Base-by-base conservation (phyloP, 2,888 invertebrate species). In the Eupithecia exiguata region DNA sequence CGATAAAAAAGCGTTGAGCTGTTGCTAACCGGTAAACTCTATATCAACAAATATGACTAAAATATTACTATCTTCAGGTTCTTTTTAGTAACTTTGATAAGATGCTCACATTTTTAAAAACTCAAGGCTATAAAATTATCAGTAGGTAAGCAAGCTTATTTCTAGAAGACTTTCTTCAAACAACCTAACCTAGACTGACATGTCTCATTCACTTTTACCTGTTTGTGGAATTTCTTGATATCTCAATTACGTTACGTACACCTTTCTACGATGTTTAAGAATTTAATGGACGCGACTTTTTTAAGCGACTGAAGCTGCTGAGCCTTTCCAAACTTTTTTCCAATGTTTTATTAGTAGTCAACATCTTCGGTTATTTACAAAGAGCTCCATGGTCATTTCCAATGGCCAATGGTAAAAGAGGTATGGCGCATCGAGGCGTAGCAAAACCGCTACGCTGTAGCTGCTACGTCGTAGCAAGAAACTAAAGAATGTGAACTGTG, bases 151-250 rank as follows among this genome's bases (percentile, higher is more conserved):
- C 14, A 36, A 63, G 18, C 36, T 63, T 10, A 36, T 72, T 75
- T 70, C 21, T 75, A 75, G 69, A 61, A 72, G 58, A 68, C 75
- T 75, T 70, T 75, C 71, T 65, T 74, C 67, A 74, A 72, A 70
- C 21, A 63, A 49, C 65, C 58, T 40, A 53, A 61, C 38, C 71
- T 69, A 71, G 81, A 82, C 71, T 75, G 77, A 76, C 77, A 85
- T 72, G 70, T 84, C 85, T 82, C 77, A 81, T 77, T 82, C 81
- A 84, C 84, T 86, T 87, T 87, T 86, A 84, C 82, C 68, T 66
- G 75, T 75, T 70, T 69, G 53, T 46, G 71, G 75, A 78, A 76
- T 79, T 77, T 74, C 76, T 69, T 78, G 61, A 53, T 70, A 68
- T 68, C 72, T 58, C 38, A 74, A 67, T 74, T 68, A 71, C n/a